phyloP scores from a whole-genome alignment of 1,140 invertebrate species.

The Goniozus legneri region DNA sequence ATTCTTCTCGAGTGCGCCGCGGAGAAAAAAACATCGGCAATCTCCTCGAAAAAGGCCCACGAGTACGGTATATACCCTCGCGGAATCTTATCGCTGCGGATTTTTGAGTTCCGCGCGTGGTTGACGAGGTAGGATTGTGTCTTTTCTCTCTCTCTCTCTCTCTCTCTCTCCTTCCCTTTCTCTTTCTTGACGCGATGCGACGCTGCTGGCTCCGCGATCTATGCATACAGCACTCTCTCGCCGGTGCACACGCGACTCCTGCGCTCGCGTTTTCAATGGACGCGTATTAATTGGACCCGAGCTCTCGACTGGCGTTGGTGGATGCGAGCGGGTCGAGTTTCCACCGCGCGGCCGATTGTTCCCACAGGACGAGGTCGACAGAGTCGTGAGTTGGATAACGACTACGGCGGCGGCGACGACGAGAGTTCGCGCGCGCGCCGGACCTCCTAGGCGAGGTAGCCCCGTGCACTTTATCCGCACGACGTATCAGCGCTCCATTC shows the following conservation, averaged over 20 bases:
- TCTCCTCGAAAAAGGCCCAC: too few species aligned
- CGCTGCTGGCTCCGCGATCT: too few species aligned
- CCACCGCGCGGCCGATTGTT: conserved; percentile 40
- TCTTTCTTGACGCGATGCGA: too few species aligned
- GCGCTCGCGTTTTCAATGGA: conserved; percentile 38
- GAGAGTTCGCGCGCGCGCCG: conserved; percentile 4
- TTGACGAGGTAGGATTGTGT: too few species aligned
- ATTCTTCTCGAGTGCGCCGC: too few species aligned
- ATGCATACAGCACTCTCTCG: too few species aligned
- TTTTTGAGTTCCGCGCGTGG: too few species aligned
- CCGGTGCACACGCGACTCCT: background rate
- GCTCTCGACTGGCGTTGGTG: conserved; percentile 41
- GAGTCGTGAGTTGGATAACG: conserved; percentile 21
- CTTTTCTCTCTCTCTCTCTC: background rate
- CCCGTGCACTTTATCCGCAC: background rate
- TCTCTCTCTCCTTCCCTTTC: conserved; percentile 1
- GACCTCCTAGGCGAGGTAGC: conserved; percentile 26
- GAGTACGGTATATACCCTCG: too few species aligned
- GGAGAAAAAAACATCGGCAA: too few species aligned
- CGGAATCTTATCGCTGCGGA: too few species aligned
- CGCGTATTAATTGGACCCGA: conserved; percentile 47
- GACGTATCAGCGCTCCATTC: too few species aligned
- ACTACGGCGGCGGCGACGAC: conserved; percentile 3
- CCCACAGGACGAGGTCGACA: conserved; percentile 14
- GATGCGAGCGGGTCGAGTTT: conserved; percentile 50